A percentile compares a stretch with the other conserved stretches of the same genome.
These are phyloP conservation scores for Pseudochirops corinnae DNA, from an alignment of 2,797 vertebrate species.

Conservation along the genomic window DNA sequence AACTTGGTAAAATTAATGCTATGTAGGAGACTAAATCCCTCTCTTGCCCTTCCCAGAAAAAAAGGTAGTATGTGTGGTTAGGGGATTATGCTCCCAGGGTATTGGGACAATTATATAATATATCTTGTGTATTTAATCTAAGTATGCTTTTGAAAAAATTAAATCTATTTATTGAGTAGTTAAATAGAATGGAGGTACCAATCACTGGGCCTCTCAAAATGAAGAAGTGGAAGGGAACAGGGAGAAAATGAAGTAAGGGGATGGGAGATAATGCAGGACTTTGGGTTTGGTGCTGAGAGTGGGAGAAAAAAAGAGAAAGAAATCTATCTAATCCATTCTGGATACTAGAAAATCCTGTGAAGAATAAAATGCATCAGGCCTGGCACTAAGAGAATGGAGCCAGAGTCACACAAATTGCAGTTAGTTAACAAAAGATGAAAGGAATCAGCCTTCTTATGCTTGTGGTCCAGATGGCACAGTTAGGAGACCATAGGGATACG, in stretches of 20 bases:
- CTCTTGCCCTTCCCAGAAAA: not conserved
- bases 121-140: not conserved
- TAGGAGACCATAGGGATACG: not conserved
- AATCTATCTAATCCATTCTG: not conserved
- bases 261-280: not conserved
- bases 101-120: not conserved
- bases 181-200: not conserved
- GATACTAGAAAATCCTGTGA: not conserved
- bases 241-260: not conserved
- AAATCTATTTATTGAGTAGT: not conserved
- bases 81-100: not conserved
- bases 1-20: not conserved
- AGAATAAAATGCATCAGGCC: not conserved
- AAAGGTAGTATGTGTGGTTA: not conserved
- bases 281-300: not conserved
- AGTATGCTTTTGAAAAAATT: not conserved
- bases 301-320: not conserved
- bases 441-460: not conserved
- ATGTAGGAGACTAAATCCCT: not conserved
- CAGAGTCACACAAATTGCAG: not conserved
- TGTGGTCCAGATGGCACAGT: not conserved
- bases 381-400: not conserved
- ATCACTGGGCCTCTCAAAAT: not conserved
- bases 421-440: not conserved
- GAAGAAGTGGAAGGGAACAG: not conserved